Conservation (phyloP, 2,888 invertebrate genomes). For the Sepioteuthis lessoniana region DNA sequence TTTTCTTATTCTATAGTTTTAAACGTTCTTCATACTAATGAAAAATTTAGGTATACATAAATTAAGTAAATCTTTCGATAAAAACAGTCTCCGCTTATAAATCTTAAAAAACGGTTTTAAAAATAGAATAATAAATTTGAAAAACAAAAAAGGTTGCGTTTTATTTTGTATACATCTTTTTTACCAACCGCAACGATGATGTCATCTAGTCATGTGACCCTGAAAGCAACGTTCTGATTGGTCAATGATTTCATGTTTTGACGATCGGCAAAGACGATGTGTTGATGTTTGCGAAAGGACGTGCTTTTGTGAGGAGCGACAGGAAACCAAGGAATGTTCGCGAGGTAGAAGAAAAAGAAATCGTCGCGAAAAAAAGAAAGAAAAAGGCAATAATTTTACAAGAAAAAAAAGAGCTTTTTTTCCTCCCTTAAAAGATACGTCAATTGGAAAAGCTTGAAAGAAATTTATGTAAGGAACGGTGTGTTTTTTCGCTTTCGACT, state of each 20-base stretch:
- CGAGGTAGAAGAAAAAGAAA: neutral
- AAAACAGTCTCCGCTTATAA: neutral
- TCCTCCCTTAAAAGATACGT: neutral
- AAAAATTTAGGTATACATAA: too few relatives aligned
- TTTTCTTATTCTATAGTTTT: neutral
- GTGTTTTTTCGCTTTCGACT: neutral
- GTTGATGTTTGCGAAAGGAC: conserved; percentile 35
- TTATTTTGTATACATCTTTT: neutral
- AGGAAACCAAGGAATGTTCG: neutral
- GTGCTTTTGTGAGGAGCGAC: neutral
- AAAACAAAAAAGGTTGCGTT: neutral
- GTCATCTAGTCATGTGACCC: neutral
- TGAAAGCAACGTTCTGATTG: neutral
- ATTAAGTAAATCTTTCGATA: neutral
- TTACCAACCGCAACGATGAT: neutral
- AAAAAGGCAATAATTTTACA: neutral
- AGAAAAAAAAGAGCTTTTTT: neutral
- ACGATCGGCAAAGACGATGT: conserved; percentile 25
- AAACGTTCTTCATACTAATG: neutral
- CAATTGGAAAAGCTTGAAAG: neutral
- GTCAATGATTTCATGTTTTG: conserved; percentile 13
- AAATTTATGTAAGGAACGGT: neutral
- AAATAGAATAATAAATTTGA: neutral
- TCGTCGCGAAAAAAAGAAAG: neutral
- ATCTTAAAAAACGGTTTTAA: neutral